Evolutionary conservation across 1,140 invertebrate species (phyloP), one percentile per base, ranked within the genome.

Genomic region (Penaeus indicus): DNA sequence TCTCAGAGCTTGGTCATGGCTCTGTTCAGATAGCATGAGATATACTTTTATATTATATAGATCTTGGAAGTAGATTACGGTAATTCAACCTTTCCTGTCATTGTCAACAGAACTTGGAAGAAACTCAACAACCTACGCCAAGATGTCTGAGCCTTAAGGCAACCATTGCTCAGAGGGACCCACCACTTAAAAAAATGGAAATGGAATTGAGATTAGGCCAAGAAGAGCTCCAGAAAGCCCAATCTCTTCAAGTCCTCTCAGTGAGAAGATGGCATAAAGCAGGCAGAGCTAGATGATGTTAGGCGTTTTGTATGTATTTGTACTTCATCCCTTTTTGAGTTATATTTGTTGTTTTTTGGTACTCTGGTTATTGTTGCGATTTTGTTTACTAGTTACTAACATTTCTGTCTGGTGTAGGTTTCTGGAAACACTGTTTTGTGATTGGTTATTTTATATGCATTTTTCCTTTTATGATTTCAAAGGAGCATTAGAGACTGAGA

Each of bases 161-260:
- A 19, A 88, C 22, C 10, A 25, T 88, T 47, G 42, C 38, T 32
- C 27, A 88, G 72, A 88, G 32, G 82, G 87, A 88, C 42, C 64
- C 67, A 18, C 64, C 25, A n/a, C 21, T 78, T 18, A 77, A 83
- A 3, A 72, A 83, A 47, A 13, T 79, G 67, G 81, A 88, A 63
- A 63, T 38, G 1, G 80, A 62, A 32, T 63, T 79, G n/a, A n/a
- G 61, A n/a, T 27, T 27, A 27, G n/a, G 22, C 11, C 27, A 82
- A n/a, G 87, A 84, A 75, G 69, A 84, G 61, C 61, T 84, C 19
- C 54, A 64, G 38, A 47, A 84, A 42, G 22, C 21, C 16, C 72
- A 67, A 8, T 32, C 62, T 7, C 42, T 16, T 78, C 60, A 84
- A 54, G 2, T 32, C 27, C 38, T 19, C 75, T 88, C 22, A 54